Base-by-base conservation (phyloP, 2,888 invertebrate genomes). In the Eilema griseolum region DNA sequence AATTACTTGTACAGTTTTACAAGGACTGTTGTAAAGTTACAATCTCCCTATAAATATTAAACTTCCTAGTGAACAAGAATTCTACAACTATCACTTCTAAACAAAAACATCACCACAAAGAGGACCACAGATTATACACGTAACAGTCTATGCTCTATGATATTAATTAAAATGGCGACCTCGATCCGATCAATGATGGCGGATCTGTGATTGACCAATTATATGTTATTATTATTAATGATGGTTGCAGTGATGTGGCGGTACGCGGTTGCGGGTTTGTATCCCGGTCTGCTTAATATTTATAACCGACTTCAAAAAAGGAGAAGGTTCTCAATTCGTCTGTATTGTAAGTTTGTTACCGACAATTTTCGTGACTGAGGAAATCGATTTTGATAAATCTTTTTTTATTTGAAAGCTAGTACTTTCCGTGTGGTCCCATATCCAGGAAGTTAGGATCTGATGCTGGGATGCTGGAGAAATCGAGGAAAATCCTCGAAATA, bases 171-270 rank as follows among this genome's bases (percentile, higher is more conserved):
- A 64, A 71, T 61, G 67, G 46, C 69, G 72, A 26, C 72, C 68
- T 72, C 69, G 69, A 65, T 68, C n/a, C 20, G 28, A 71, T 65
- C 66, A 14, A n/a, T 66, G 61, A 62, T 46, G 62, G 68, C 65
- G 61, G 61, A 59, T 46, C 28, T 52, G 14, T 68, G 61, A 69
- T 71, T 65, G 67, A 74, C 70, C 66, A 78, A 73, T 73, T 69
- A 69, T 67, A n/a, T n/a, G n/a, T n/a, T n/a, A 28, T 56, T 64
- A 24, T 64, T 60, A 26, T 16, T 7, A 61, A 66, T 41, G 23
- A 24, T 28, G n/a, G 20, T 3, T 0, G 7, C n/a, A n/a, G 52
- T 52, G 20, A 20, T 7, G 20, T 20, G 46, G 46, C 7, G 2
- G 52, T 10, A 52, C 8, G n/a, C 52, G 8, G n/a, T 52, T 10